Evolutionary conservation across 1,140 invertebrate genomes (phyloP).

Genomic region (Tenebrio molitor): DNA sequence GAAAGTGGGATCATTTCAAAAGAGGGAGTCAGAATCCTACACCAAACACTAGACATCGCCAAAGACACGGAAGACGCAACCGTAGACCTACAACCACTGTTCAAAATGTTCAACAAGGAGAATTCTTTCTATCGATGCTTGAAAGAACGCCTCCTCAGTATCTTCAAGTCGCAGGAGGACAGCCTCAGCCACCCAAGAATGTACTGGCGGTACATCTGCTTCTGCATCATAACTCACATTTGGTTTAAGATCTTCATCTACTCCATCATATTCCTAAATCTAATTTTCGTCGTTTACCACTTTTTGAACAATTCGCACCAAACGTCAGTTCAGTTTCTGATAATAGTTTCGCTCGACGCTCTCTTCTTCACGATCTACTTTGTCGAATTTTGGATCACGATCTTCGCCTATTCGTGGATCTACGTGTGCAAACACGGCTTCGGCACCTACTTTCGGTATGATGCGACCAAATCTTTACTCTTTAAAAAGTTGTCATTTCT

Average conservation of each 20-base stretch:
- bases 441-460: slow-evolving; percentile 37
- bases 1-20: slow-evolving; percentile 68
- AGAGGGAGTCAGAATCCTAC: slow-evolving; percentile 65
- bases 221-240: neutral
- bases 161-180: neutral
- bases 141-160: neutral
- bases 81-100: slow-evolving; percentile 65
- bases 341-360: too few relatives aligned
- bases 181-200: neutral
- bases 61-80: slow-evolving; percentile 65
- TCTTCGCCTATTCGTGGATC: slow-evolving; percentile 44
- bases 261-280: too few relatives aligned
- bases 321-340: too few relatives aligned
- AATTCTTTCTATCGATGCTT: neutral
- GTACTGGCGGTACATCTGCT: neutral
- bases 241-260: slow-evolving; percentile 3
- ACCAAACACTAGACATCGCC: slow-evolving; percentile 67
- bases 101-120: neutral
- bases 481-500: neutral
- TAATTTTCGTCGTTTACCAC: too few relatives aligned
- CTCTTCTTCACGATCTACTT: too few relatives aligned
- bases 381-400: slow-evolving; percentile 35
- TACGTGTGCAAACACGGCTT: slow-evolving; percentile 37
- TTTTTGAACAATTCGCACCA: too few relatives aligned
- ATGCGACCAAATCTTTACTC: neutral